A percentile compares a stretch with the other conserved stretches of the same genome.
These are phyloP conservation scores for Platichthys flesus DNA, from an alignment of 2,113 vertebrate genomes.

Conservation along the genomic window DNA sequence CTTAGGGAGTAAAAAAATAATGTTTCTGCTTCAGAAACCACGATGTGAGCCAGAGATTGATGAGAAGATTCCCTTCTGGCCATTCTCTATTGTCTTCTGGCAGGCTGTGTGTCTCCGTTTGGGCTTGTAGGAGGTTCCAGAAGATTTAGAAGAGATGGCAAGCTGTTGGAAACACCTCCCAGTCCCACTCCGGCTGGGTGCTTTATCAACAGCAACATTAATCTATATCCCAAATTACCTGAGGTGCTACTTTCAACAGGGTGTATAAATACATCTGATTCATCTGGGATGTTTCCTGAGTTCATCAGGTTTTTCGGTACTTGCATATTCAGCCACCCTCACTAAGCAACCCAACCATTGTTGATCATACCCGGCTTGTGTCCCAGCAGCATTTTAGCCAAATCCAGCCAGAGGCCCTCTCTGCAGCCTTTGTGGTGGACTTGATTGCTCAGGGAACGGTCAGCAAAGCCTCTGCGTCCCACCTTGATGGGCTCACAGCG, in stretches of 20 bases:
- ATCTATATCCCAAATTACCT: constrained; percentile 67
- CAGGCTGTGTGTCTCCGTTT: constrained; percentile 60
- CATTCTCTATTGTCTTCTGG: constrained; percentile 73
- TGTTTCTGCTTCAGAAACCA: constrained; percentile 41
- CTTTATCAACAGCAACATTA: constrained; percentile 69
- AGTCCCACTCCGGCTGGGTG: constrained; percentile 72
- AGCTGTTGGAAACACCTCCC: constrained; percentile 73
- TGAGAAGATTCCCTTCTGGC: constrained; percentile 59
- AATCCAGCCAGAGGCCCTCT: too few species aligned
- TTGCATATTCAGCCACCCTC: too few species aligned
- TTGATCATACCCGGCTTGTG: too few species aligned
- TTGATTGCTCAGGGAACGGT: too few species aligned
- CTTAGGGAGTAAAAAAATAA: constrained; percentile 24
- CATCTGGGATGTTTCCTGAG: too few species aligned
- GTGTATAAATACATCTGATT: too few species aligned
- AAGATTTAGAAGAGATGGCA: constrained; percentile 72
- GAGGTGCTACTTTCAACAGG: constrained; percentile 37
- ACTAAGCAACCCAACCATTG: too few species aligned
- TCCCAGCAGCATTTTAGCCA: too few species aligned
- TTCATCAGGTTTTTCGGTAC: too few species aligned
- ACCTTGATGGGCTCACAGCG: background rate
- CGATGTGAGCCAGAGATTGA: constrained; percentile 64
- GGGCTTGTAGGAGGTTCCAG: constrained; percentile 62
- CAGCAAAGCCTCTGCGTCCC: too few species aligned
- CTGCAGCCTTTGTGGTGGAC: too few species aligned